Base-by-base conservation (phyloP, 2,113 vertebrate genomes). In the Cichladusa arquata region DNA sequence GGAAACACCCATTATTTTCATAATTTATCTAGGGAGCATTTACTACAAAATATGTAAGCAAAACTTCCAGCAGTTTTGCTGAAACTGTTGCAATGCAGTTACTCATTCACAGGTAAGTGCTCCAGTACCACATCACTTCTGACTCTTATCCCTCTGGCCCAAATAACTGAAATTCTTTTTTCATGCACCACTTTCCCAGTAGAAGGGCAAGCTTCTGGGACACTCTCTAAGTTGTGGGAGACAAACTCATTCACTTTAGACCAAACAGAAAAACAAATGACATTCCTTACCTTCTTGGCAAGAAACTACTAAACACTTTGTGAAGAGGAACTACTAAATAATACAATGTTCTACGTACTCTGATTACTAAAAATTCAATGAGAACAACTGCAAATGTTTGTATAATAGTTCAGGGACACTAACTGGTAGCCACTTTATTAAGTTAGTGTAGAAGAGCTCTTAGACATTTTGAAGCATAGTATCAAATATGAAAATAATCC, bases 121-220 rank as follows among this genome's bases (percentile, higher is more conserved):
- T 81, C 76, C 72, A 83, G 45, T 36, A 74, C 25, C 23, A 33
- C 6, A 70, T 12, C n/a, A 34, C 45, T 86, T 61, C 36, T 60
- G 86, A 86, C 74, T 92, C 76, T 83, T 45, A 86, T 17, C 12
- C 62, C 60, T 62, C 64, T 78, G 56, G 26, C 73, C 12, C 73
- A 95, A 73, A 64, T 62, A 87, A 91, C 3, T 87, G 56, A 54
- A 84, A 86, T 62, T 94, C 38, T 62, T 96, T 87, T 62, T 70
- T 72, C 51, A 53, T 57, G 64, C 51, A 92, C 56, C 72, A 38
- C 42, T 60, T 91, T 84, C 77, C 34, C 83, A 91, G 33, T 34
- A 74, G 67, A 84, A 91, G 23, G 4, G 33, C 44, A 66, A 81
- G 69, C 47, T n/a, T n/a, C 45, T 77, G 48, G 40, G 50, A 80